Base-by-base conservation (phyloP, 2,888 invertebrate genomes). In the Cryptocephalus primarius region DNA sequence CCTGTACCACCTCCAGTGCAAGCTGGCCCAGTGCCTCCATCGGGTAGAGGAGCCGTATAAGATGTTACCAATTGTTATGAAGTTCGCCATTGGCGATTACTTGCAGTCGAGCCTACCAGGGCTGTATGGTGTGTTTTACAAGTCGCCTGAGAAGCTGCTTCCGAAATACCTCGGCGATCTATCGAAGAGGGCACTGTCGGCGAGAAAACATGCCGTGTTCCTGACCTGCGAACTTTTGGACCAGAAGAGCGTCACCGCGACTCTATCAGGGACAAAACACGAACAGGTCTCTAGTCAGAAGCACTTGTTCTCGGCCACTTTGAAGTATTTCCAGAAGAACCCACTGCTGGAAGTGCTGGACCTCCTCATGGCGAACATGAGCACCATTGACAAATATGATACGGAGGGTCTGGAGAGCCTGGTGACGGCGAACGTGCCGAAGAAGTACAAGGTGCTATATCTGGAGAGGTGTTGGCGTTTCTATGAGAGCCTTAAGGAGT, bases 41-140 rank as follows among this genome's bases (percentile, higher is more conserved):
- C 49, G 49, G 9, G 45, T 54, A 9, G 14, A 40, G 8, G 52
- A 55, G 4, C 42, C 49, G 32, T 40, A 31, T 14, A 45, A 48
- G 47, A 40, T 48, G 31, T 33, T 57, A 2, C 52, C 57, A 8
- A 43, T 52, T 9, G 40, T 58, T 9, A 43, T 52, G 31, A 46
- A 48, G 33, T 55, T 54, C 43, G 58, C 55, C 32, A 45, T 40
- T 11, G 60, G 57, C 4, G 60, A 60, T 33, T 60, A 55, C 39
- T 46, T 57, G 6, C 54, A 55, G 38, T 45, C 50, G 8, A 47
- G 55, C n/a, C 22, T 55, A 10, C 40, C 40, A 9, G 42, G 56
- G 3, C 41, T 60, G 8, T 56, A 58, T 40, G 54, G 53, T 32
- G 40, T 50, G 9, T 47, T 58, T 40, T 56, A 55, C 14, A 48